Conservation (phyloP, 2,797 vertebrate species). For the Harpagifer antarcticus region DNA sequence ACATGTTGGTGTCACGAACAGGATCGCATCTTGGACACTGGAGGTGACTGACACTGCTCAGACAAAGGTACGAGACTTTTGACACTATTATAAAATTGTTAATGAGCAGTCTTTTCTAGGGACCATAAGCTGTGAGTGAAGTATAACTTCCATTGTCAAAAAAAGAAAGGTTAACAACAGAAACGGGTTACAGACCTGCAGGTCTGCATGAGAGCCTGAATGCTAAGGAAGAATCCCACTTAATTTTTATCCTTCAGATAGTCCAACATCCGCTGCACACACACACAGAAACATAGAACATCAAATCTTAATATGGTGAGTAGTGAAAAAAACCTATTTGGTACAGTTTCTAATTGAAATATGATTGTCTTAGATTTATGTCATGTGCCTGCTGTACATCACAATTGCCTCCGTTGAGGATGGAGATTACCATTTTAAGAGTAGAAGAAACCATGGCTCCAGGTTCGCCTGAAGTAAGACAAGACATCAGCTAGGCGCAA, state of each 20-base stretch:
- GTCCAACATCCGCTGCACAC: conserved; percentile 92
- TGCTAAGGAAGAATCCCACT: conserved; percentile 95
- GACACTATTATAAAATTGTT: no score
- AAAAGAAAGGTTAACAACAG: neutral
- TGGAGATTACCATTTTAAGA: conserved; percentile 96
- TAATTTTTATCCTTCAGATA: conserved; percentile 97
- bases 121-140: no score
- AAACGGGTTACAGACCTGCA: conserved; percentile 87
- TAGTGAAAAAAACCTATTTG: neutral
- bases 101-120: no score
- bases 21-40: no score
- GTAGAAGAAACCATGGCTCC: conserved; percentile 96
- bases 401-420: conserved; percentile 94
- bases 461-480: conserved; percentile 86
- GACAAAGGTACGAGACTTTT: no score
- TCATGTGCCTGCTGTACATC: conserved; percentile 91
- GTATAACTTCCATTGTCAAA: neutral
- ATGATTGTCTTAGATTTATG: neutral
- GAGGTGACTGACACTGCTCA: no score
- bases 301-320: neutral
- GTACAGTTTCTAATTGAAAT: neutral
- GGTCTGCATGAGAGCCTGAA: conserved; percentile 96
- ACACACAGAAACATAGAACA: neutral
- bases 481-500: neutral
- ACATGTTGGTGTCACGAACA: no score